These are phyloP conservation scores for Thysanoteuthis rhombus DNA, from an alignment of 2,888 invertebrate species.

Conservation along the genomic window DNA sequence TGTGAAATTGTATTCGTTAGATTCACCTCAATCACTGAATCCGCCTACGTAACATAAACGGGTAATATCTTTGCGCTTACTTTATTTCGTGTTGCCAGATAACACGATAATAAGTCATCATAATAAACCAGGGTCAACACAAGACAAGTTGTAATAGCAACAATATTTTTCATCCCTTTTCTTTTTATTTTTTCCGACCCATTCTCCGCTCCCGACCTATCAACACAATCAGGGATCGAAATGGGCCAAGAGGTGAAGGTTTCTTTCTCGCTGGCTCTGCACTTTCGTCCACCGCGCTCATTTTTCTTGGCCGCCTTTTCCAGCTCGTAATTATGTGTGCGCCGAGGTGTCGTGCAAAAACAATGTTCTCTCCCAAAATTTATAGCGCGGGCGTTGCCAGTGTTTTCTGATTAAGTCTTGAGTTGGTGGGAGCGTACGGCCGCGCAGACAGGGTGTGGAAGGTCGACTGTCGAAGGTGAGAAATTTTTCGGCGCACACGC, in stretches of 20 bases:
- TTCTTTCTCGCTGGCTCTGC: neutral
- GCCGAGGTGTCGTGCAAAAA: neutral
- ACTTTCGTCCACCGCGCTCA: neutral
- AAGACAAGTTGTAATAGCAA: neutral
- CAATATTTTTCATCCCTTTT: neutral
- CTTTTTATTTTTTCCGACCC: neutral
- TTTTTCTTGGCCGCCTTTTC: neutral
- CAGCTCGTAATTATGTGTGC: neutral
- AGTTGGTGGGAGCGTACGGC: no score
- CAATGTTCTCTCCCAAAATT: conserved; percentile 12
- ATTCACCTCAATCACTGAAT: neutral
- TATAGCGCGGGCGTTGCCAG: neutral
- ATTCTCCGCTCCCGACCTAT: neutral
- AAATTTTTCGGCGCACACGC: neutral
- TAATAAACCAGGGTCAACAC: neutral
- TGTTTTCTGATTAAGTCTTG: neutral
- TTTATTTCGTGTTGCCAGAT: neutral
- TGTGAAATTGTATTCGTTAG: neutral
- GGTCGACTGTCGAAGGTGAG: neutral
- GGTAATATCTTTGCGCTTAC: neutral
- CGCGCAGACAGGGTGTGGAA: neutral
- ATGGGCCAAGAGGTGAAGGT: neutral
- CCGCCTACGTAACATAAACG: neutral
- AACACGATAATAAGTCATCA: neutral
- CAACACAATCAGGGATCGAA: neutral